Evolutionary conservation across 2,113 vertebrate genomes (phyloP).

Genomic region (Silurus meridionalis): DNA sequence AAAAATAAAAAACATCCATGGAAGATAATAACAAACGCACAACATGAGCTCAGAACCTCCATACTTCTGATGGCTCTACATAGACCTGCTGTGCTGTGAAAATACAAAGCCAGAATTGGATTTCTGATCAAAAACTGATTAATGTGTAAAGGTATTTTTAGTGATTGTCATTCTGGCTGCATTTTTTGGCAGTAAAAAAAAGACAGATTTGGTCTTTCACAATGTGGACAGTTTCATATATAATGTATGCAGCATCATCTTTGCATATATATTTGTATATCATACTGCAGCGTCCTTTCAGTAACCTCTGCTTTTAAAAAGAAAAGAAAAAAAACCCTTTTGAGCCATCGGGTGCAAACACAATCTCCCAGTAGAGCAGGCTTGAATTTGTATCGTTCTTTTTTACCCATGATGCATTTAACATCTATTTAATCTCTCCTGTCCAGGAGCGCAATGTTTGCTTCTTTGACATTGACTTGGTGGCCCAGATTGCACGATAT

Average conservation of each 20-base stretch:
- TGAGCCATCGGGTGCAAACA: not conserved
- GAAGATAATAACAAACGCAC: not conserved
- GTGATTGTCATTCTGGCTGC: not conserved
- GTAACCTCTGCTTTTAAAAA: not conserved
- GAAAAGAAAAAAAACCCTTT: not conserved
- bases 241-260: constrained; percentile 1
- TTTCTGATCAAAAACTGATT: not conserved
- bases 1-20: not conserved
- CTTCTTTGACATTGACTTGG: constrained; percentile 51
- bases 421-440: constrained; percentile 35
- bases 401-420: constrained; percentile 25
- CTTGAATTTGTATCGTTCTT: not conserved
- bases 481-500: constrained; percentile 38
- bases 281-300: constrained; percentile 3
- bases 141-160: not conserved
- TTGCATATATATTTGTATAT: not conserved
- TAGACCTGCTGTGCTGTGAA: constrained; percentile 11
- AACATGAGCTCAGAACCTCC: not conserved
- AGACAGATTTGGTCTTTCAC: not conserved
- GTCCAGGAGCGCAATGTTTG: constrained; percentile 24
- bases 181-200: not conserved
- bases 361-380: constrained; percentile 8
- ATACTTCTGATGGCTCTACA: not conserved
- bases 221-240: not conserved
- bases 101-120: not conserved